Conservation (phyloP, 2,113 vertebrate genomes). For the Amia ocellicauda region DNA sequence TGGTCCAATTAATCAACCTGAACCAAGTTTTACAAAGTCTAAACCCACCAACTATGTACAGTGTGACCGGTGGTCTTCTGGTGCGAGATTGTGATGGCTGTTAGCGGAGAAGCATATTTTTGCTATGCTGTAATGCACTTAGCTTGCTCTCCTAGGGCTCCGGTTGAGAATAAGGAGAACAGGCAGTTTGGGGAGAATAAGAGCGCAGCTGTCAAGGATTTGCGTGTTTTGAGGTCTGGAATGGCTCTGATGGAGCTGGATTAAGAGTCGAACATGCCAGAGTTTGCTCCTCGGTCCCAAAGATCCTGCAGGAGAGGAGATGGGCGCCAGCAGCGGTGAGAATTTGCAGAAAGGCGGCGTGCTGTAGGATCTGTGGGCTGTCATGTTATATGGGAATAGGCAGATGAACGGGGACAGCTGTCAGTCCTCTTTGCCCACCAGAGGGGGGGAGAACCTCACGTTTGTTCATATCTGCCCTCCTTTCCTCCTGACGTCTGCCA, state of each 20-base stretch:
- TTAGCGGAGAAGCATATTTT: too few species aligned
- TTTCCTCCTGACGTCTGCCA: neutral
- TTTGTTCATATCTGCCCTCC: neutral
- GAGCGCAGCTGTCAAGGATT: slow-evolving; percentile 39
- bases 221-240: slow-evolving; percentile 14
- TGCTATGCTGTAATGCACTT: too few species aligned
- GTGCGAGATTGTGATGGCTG: too few species aligned
- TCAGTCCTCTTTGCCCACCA: neutral
- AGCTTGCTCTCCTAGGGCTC: too few species aligned
- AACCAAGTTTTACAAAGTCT: too few species aligned
- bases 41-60: too few species aligned
- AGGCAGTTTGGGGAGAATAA: too few species aligned
- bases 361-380: neutral
- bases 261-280: slow-evolving; percentile 5
- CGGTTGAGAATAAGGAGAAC: too few species aligned
- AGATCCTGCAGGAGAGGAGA: neutral
- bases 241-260: neutral
- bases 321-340: neutral
- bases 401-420: neutral
- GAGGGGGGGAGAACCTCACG: neutral
- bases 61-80: too few species aligned
- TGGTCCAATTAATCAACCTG: too few species aligned
- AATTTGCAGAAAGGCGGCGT: neutral
- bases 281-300: neutral
- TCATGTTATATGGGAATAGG: neutral